Conservation (phyloP, 1,140 invertebrate species). For the Aricia agestis region DNA sequence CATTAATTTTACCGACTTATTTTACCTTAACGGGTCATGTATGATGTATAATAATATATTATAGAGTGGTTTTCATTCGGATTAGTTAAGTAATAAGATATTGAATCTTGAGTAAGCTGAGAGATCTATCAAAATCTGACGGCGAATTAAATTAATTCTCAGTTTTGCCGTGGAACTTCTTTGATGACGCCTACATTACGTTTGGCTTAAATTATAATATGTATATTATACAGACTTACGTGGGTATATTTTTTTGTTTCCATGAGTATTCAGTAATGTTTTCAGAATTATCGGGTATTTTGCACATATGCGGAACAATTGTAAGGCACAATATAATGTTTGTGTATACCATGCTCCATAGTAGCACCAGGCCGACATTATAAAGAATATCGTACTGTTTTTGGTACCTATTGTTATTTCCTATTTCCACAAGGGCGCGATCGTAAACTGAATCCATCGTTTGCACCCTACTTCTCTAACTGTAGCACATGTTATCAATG, state of each 20-base stretch:
- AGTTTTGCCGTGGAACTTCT: no score
- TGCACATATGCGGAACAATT: conserved; percentile 47
- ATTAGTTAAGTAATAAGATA: no score
- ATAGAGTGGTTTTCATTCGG: no score
- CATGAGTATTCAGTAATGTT: conserved; percentile 45
- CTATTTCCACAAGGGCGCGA: conserved; percentile 44
- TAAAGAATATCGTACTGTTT: conserved; percentile 49
- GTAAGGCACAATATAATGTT: conserved; percentile 48
- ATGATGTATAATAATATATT: no score
- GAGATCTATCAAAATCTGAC: no score
- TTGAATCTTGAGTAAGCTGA: no score
- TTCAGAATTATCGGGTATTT: conserved; percentile 39
- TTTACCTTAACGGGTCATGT: no score
- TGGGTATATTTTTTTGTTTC: conserved; percentile 50
- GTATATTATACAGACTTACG: conserved; percentile 36
- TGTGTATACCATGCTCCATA: conserved; percentile 47
- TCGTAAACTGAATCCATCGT: conserved; percentile 42
- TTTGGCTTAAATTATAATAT: no score
- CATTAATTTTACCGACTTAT: no score
- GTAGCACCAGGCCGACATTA: conserved; percentile 37
- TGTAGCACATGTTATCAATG: not conserved
- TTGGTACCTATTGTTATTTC: conserved; percentile 47
- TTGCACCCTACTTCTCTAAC: not conserved
- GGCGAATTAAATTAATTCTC: no score
- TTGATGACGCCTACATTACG: no score